Base-by-base conservation (phyloP, 2,888 invertebrate species). In the Dione juno region DNA sequence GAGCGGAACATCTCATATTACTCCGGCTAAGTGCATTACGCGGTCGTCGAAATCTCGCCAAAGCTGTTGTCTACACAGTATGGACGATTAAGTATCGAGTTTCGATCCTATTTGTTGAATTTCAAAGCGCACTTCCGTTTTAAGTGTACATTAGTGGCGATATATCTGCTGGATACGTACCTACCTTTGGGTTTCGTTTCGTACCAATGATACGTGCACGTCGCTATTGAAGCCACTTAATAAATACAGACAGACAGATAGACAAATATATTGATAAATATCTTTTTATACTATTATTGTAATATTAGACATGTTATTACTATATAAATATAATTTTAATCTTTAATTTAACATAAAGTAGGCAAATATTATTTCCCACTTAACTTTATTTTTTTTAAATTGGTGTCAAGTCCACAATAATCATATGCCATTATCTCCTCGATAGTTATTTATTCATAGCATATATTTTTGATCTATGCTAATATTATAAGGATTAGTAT, bases 1-100 rank as follows among this genome's bases (percentile, higher is more conserved):
- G 11, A 63, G 14, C 63, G 19, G 35, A 43, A 69, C 74, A 59
- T 68, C 71, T 76, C 78, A 77, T 77, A 78, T 80, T 78, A 78
- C 75, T 72, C 69, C 75, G 74, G 72, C 72, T 75, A 71, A 80
- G 78, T 79, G 80, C 78, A 78, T 79, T 77, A 77, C 75, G 81
- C 72, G 79, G 77, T 77, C 73, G 74, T 73, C 71, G 74, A 77
- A 77, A 78, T 77, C 77, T 76, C 78, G 71, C 73, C 54, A 74
- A 73, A 73, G 73, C 78, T 70, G 75, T 77, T 77, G 77, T 77
- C 77, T 77, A 73, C 77, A 76, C 76, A 74, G 76, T 74, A 72
- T 67, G 73, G 73, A 75, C 72, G 67, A 74, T 77, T 76, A 72
- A 75, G 75, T 75, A 73, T 74, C 73, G 71, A 71, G 71, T 75